Base-by-base conservation (phyloP, 2,797 vertebrate species). In the Rhynchotus rufescens region DNA sequence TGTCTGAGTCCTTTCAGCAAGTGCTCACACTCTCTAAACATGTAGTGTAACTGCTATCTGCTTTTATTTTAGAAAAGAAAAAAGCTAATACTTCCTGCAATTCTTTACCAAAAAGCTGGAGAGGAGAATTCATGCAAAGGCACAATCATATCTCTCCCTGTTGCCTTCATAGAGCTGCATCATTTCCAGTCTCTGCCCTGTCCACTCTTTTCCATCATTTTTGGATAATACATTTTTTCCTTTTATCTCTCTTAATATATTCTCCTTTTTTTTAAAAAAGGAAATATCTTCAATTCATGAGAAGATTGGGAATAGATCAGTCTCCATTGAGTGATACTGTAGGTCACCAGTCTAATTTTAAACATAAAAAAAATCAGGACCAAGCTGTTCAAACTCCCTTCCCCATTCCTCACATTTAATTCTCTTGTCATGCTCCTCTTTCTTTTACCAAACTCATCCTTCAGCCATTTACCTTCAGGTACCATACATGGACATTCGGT, bases 401-500 rank as follows among this genome's bases (percentile, higher is more conserved):
- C 10, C 16, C 12, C 30, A 78, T 7, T 60, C 44, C 15, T 12
- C 60, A 83, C 32, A 10, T 20, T 66, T 32, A 64, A 42, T 85
- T 82, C 17, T 74, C 4, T 22, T 14, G 4, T 17, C 20, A 49
- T 9, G 25, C 45, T 61, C 17, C 28, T 64, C 12, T 84, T 74
- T 13, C 19, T 57, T 21, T 26, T 52, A 22, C 26, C 83, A 14
- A 76, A 25, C 12, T 67, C 44, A 38, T 6, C 23, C 47, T 79
- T 64, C 12, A 86, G 23, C 11, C 26, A 44, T 59, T 94, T 95
- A 97, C 96, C 96, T 97, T 97, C 97, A 25, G 45, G n/a, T 20
- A 13, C 92, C 57, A 51, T 74, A 59, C 5, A 8, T 0, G 8
- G 54, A 62, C n/a, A 19, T 14, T 85, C 91, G 8, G 72, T 26